These are phyloP conservation scores for Coelinius sp. DNA, from an alignment of 2,888 invertebrate genomes.

Conservation along the genomic window DNA sequence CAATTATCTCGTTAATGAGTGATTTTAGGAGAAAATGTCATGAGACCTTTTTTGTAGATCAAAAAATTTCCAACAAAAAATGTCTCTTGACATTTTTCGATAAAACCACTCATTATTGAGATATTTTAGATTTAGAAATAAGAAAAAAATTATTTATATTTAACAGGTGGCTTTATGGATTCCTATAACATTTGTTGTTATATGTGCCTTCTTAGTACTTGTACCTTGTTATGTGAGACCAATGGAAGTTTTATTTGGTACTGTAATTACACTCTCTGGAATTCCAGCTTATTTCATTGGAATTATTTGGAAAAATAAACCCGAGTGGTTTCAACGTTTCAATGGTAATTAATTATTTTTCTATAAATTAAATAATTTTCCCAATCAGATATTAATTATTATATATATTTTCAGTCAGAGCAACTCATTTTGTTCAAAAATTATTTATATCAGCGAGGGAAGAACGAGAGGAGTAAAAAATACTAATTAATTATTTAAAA, in stretches of 20 bases:
- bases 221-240: slow-evolving; percentile 87
- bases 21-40: no score
- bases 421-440: slow-evolving; percentile 79
- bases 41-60: no score
- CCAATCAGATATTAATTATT: slow-evolving; percentile 38
- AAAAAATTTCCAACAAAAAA: no score
- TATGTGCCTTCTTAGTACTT: slow-evolving; percentile 84
- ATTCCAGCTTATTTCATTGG: slow-evolving; percentile 86
- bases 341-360: slow-evolving; percentile 73
- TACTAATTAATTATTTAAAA: slow-evolving; percentile 9
- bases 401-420: slow-evolving; percentile 72
- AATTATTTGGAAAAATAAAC: slow-evolving; percentile 79
- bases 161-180: slow-evolving; percentile 82
- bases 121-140: no score
- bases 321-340: slow-evolving; percentile 73
- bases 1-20: no score
- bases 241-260: slow-evolving; percentile 83
- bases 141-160: slow-evolving; percentile 51
- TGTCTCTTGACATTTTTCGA: not conserved
- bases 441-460: slow-evolving; percentile 85
- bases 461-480: slow-evolving; percentile 71
- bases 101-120: no score
- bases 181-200: slow-evolving; percentile 82
- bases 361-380: no score
- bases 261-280: slow-evolving; percentile 85